Evolutionary conservation across 2,888 invertebrate species (phyloP), one percentile per base, ranked within the genome.

Genomic region (Caenorhabditis parvicauda): DNA sequence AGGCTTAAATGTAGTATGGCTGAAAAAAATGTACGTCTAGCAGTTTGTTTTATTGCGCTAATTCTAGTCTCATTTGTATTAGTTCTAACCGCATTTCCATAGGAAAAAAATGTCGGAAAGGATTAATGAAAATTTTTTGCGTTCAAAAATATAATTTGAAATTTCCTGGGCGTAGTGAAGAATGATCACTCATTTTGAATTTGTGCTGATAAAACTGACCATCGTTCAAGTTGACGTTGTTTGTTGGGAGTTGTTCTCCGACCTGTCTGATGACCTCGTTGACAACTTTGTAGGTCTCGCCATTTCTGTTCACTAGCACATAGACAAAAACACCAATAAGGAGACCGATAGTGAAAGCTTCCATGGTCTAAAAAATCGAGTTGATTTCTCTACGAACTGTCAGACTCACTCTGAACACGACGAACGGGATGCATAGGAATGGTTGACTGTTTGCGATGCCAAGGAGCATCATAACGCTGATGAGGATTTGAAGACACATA

Each of bases 371-470:
- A 19, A 67, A 57, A 28, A 17, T 2, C n/a, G 17, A 39, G 14
- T 25, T 3, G 1, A 35, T 46, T 53, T 9, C 9, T 9, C 9
- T 9, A 9, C 35, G n/a, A 32, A 12, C 35, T n/a, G 35, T 32
- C 35, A 32, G n/a, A 54, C 52, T 47, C n/a, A 67, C 67, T 32
- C 67, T 44, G 3, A 64, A 46, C 25, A 64, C 64, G 9, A 59
- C 59, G 41, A 67, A 67, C 9, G 61, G 54, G 17, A 67, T 61
- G 42, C 67, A 67, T 7, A 64, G 22, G 28, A 64, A 67, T 12
- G 67, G 67, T 25, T 67, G 64, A 6, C 54, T 48, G 6, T 29
- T 25, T 2, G 48, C 45, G n/a, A 64, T 59, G 14, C 64, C 67
- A 46, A 50, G 24, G 32, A 52, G 53, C 64, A 67, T 64, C 48